These are phyloP conservation scores for Macroramphosus scolopax DNA, from an alignment of 2,797 vertebrate species.

Conservation along the genomic window DNA sequence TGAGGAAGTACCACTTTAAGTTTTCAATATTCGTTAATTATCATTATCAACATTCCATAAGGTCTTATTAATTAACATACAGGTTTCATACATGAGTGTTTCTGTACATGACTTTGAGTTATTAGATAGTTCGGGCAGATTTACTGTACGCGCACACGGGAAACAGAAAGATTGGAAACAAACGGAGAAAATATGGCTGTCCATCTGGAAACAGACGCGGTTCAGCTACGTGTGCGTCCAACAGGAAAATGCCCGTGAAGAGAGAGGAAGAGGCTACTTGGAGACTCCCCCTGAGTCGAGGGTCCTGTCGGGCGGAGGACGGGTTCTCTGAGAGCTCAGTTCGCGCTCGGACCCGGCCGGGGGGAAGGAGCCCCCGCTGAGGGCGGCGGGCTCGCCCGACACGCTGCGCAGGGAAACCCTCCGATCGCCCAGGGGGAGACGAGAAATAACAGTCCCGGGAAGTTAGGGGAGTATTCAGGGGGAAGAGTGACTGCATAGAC, in stretches of 20 bases:
- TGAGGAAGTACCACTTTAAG: slow-evolving; percentile 79
- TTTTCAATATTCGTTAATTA: slow-evolving; percentile 75
- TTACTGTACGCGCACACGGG: slow-evolving; percentile 56
- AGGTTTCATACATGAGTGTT: slow-evolving; percentile 74
- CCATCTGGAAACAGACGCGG: slow-evolving; percentile 68
- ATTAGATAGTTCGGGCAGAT: slow-evolving; percentile 54
- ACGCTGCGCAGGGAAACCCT: slow-evolving; percentile 31
- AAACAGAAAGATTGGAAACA: slow-evolving; percentile 31
- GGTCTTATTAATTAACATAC: slow-evolving; percentile 80
- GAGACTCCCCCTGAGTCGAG: slow-evolving; percentile 58
- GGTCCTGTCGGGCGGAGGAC: slow-evolving; percentile 34
- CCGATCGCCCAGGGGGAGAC: slow-evolving; percentile 42
- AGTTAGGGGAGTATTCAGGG: slow-evolving; percentile 61
- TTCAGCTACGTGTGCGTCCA: slow-evolving; percentile 72
- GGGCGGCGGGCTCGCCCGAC: slow-evolving; percentile 25
- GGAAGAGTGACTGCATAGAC: slow-evolving; percentile 78
- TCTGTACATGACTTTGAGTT: slow-evolving; percentile 71
- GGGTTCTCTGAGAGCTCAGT: slow-evolving; percentile 30
- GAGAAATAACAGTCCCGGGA: slow-evolving; percentile 57
- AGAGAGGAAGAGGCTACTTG: slow-evolving; percentile 76
- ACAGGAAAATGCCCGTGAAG: slow-evolving; percentile 80
- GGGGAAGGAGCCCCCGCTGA: slow-evolving; percentile 7
- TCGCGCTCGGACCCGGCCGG: slow-evolving; percentile 28
- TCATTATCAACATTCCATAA: slow-evolving; percentile 82
- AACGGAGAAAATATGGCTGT: slow-evolving; percentile 65